Evolutionary conservation across 35 echinoderm and acorn worm genomes (phyloP).

Genomic region (Diadema setosum): DNA sequence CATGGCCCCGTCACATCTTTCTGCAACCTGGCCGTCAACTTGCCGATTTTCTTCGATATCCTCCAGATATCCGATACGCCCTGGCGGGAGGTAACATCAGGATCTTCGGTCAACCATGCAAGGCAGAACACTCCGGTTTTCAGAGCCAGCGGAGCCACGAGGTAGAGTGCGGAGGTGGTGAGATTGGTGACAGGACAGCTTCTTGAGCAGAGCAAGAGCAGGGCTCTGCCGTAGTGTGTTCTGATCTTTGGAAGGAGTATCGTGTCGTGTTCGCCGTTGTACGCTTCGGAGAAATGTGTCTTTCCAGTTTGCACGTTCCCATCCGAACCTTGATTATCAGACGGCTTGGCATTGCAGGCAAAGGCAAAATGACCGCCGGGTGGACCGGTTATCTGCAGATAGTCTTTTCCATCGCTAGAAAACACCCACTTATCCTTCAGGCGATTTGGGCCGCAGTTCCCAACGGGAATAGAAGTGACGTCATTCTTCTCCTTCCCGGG

Average conservation of each 20-base stretch:
- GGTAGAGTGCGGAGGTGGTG: conserved; percentile 54
- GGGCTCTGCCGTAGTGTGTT: background rate
- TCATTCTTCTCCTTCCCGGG: background rate
- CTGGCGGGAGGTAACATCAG: background rate
- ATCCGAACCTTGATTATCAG: background rate
- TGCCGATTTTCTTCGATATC: conserved; percentile 3
- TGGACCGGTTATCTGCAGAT: background rate
- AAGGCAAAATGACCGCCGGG: conserved; percentile 7
- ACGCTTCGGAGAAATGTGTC: conserved; percentile 25
- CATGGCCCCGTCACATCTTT: conserved; percentile 15
- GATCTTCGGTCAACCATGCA: background rate
- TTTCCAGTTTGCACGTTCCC: background rate
- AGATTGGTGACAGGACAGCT: background rate
- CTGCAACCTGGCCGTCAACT: background rate
- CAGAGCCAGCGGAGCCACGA: background rate
- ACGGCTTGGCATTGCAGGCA: background rate
- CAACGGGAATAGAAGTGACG: background rate
- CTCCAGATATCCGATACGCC: conserved; percentile 16
- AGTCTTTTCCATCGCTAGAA: background rate
- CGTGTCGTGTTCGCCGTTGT: conserved; percentile 32
- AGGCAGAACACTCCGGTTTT: background rate
- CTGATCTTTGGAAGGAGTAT: conserved; percentile 1
- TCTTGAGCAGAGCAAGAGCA: conserved; percentile 63
- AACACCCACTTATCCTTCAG: conserved; percentile 29
- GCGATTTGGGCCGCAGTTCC: background rate